Base-by-base conservation (phyloP, 2,888 invertebrate genomes). In the Caenorhabditis imperialis region DNA sequence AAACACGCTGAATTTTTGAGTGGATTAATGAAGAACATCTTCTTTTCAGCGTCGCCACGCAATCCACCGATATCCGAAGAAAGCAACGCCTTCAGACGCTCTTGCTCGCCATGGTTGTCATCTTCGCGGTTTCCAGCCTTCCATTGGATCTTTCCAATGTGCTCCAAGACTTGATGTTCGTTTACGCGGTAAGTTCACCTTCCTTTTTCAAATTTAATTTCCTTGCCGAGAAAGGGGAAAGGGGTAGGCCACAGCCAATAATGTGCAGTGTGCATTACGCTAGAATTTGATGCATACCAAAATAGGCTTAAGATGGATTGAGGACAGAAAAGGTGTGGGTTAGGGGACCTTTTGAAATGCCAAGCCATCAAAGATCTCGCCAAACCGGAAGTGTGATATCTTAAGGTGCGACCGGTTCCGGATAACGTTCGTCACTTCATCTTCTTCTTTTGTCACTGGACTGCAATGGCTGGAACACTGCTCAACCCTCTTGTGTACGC, bases 81-180 rank as follows among this genome's bases (percentile, higher is more conserved):
- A 96, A 96, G 88, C 92, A 93, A 65, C 91, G 95, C 50, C 96
- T 96, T 6, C 97, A 97, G 89, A 92, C 94, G 77, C 97, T 98
- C 96, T 90, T 98, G 65, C 95, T 97, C 67, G 94, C 95, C 1
- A 98, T 98, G 97, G 97, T 91, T 12, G 92, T 93, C 8, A 95
- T 97, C 60, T 98, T 98, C 88, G 94, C 95, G 0, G 90, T 94
- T 14, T 96, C 95, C 16, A 97, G 97, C 30, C 73, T 84, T 12
- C 82, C 84, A 12, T 38, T 82, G 44, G 84, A 84, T 69, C 50
- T 84, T 14, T 81, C 75, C 53, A 84, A 82, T 65, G 79, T 84
- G 25, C 61, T 81, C 5, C 84, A 84, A 58, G 83, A 84, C 45
- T 62, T 81, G 27, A 72, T 77, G 14, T 20, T 77, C 14, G 78